Base-by-base conservation (phyloP, 2,113 vertebrate genomes). In the Theristicus caerulescens region DNA sequence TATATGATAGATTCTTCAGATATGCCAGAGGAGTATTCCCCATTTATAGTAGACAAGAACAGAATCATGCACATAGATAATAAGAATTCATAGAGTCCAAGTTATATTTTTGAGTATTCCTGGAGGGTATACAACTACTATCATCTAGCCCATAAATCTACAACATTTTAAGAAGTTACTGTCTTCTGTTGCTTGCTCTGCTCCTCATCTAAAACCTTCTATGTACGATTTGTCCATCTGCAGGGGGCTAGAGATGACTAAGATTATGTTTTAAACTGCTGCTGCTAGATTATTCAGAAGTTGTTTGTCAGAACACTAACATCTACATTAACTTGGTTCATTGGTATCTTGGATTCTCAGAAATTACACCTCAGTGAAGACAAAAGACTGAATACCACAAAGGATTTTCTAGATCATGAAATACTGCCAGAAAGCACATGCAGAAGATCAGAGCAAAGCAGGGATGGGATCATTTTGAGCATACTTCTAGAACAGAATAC, bases 341-440 rank as follows among this genome's bases (percentile, higher is more conserved):
- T 92, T 90, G 71, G 73, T 65, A 97, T 65, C 94, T 96, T 94
- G 80, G 55, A 93, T 95, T 97, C 93, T 94, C 84, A 90, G 85
- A 95, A 97, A 94, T 81, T 66, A 95, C 86, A 95, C 65, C 29
- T 89, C 40, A 55, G 20, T 52, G 69, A 76, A 64, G 32, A 78
- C 8, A 64, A 44, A 90, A 87, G 90, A 94, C 70, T 95, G 85
- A 96, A 91, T 54, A 81, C 66, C 55, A 87, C 40, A 90, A 91
- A 61, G 19, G 6, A 54, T 80, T 65, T 90, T 81, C 64, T 86
- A 73, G 27, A 62, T 78, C 38, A 38, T 7, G 3, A 88, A 88
- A 86, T n/a, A 71, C 22, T 62, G n/a, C 18, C 19, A 55, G 46
- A 92, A 93, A 66, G 42, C 29, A 83, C 7, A 31, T 24, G 34